A percentile compares a stretch with the other conserved stretches of the same genome.
Conservation (phyloP, 2,113 vertebrate species). For the Nesoenas mayeri region DNA sequence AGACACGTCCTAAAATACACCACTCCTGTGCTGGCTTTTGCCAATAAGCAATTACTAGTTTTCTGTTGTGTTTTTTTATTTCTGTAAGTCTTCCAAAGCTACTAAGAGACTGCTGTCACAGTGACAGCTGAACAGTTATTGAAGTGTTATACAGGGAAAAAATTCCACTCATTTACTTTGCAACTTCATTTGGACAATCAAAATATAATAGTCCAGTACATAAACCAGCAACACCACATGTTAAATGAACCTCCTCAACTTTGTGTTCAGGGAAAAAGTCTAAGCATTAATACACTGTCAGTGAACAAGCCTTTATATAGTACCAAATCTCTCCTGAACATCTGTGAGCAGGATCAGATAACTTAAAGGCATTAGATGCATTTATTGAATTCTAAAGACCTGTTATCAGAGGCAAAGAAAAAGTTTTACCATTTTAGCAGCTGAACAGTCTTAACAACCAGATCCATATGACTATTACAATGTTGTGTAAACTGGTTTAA, state of each 20-base stretch:
- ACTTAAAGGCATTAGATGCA: neutral
- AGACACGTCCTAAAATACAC: neutral
- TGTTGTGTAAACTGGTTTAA: neutral
- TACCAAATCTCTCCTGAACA: neutral
- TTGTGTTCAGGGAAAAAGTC: neutral
- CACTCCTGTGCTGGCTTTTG: neutral
- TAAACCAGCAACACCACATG: neutral
- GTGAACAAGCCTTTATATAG: neutral
- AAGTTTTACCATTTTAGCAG: neutral
- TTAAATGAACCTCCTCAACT: neutral
- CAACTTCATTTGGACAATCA: neutral
- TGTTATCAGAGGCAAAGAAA: neutral
- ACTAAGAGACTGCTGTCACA: neutral
- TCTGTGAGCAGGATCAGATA: neutral
- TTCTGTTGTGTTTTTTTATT: neutral
- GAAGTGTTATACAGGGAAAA: neutral
- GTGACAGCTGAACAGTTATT: rapidly evolving
- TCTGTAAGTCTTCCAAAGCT: neutral
- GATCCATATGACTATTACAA: neutral
- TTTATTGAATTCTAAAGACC: neutral
- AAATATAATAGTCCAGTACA: neutral
- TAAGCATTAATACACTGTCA: neutral
- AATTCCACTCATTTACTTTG: neutral
- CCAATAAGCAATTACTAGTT: neutral
- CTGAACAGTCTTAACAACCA: neutral